Conservation (phyloP, 1,140 invertebrate genomes). For the Phortica variegata region DNA sequence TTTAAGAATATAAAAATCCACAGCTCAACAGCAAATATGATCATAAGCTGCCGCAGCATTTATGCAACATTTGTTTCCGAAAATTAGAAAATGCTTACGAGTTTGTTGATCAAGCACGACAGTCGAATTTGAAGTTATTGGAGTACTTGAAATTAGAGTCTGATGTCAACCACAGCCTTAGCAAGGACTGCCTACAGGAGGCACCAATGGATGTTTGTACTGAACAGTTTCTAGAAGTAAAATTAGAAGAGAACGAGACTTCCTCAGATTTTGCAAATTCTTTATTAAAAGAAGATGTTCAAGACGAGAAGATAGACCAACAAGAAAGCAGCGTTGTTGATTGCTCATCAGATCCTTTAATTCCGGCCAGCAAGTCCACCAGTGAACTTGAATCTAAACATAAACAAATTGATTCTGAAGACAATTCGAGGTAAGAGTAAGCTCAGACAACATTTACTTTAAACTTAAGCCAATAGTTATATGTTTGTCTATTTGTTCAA, state of each 20-base stretch:
- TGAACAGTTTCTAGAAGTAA: constrained; percentile 42
- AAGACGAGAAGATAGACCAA: no score
- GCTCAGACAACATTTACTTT: no score
- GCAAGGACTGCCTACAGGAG: constrained; percentile 32
- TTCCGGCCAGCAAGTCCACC: no score
- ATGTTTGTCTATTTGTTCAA: no score
- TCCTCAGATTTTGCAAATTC: no score
- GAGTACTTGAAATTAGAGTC: constrained; percentile 19
- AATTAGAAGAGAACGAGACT: constrained; percentile 39
- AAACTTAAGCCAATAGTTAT: no score
- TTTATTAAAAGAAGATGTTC: no score
- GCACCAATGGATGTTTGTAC: constrained; percentile 39
- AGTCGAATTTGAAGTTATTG: constrained; percentile 31
- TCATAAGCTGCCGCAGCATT: constrained; percentile 29
- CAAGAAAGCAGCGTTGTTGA: no score
- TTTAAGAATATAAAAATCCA: not conserved
- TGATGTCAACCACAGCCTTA: not conserved
- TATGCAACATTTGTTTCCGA: constrained; percentile 28
- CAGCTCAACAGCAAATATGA: constrained; percentile 16
- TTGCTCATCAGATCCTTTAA: no score
- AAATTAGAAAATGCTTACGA: constrained; percentile 36
- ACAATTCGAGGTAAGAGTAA: no score
- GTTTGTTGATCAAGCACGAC: constrained; percentile 35
- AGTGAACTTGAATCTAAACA: no score
- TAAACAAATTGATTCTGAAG: no score